Base-by-base conservation (phyloP, 2,797 vertebrate genomes). In the Myoxocephalus aenaeus region DNA sequence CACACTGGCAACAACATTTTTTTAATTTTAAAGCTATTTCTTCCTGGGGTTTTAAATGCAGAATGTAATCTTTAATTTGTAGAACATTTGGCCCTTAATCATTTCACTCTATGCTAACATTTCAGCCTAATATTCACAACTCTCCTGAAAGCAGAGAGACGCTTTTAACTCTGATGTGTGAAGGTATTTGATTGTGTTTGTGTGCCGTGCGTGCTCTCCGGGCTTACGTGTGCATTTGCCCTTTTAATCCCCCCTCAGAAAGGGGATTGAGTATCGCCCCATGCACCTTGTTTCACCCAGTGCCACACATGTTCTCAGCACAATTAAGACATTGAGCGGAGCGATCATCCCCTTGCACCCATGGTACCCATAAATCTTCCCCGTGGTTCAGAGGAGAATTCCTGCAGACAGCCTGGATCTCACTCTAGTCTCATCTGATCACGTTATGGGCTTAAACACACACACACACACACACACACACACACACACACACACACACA, bases 291-390 rank as follows among this genome's bases (percentile, higher is more conserved):
- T 46, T 25, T 76, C 36, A 46, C 46, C 50, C 73, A 36, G 40
- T 20, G 38, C 70, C 76, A 76, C 89, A 89, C 44, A 63, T 89
- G 85, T 75, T 86, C 61, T n/a, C 34, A 54, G 63, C 70, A 92
- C 89, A 92, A 90, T 90, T 83, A 82, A 90, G 89, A 87, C 78
- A 90, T 80, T 92, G 81, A 90, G 65, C 18, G 40, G 62, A 73
- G 69, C 0, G 27, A 51, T 65, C 50, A 46, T 64, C 74, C 75
- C 58, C 62, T 20, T 34, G 62, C 34, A 66, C 62, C 65, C 80
- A 46, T 59, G 46, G 63, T 68, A 32, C 50, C 61, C 62, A 62
- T 89, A 85, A 90, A 86, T 85, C 75, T 74, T 65, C 15, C 63
- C n/a, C 2, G 14, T 72, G 75, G 67, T 67, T 74, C 75, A 66